Evolutionary conservation across 2,888 invertebrate species (phyloP), one percentile per base, ranked within the genome.

Genomic region (Trissolcus brochymenae): DNA sequence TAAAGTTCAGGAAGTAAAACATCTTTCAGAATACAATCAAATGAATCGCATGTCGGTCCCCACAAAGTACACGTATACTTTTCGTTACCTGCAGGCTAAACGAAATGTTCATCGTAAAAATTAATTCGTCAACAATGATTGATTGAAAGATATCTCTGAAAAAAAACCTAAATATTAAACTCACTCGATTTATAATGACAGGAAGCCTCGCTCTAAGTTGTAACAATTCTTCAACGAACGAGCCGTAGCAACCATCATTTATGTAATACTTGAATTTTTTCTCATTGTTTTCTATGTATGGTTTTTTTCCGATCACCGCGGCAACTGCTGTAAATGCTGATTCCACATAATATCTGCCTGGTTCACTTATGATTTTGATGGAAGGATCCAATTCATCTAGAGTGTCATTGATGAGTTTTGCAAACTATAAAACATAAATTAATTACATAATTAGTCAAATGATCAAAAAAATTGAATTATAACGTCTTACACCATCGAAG

Each of bases 41-140:
- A 84, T 14, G 91, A 91, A 84, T 93, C 93, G 82, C 93, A 93
- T 0, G 93, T 93, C 51, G 93, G 93, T 6, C 93, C 93, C 93
- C 92, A 93, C 72, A 93, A 82, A 14, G 87, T 88, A 9, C 87
- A 85, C 19, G 61, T 13, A 59, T 82, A 83, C 70, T 80, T 82
- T 62, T 83, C 80, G 4, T 81, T 81, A n/a, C 59, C 81, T 2
- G n/a, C 35, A 16, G 75, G 25, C n/a, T 49, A 19, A 46, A 55
- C 19, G 0, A 54, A 25, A 17, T 6, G 17, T 50, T 50, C 29
- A 17, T 21, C 21, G 19, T 51, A 17, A 46, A 46, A 4, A 14
- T 60, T 17, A 50, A 17, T 17, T 50, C 2, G 6, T 4, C 19
- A 1, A 17, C 11, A 50, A 9, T 16, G 7, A 17, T 50, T 46